Evolutionary conservation across 2,888 invertebrate species (phyloP), one percentile per base, ranked within the genome.

Genomic region (Heteromurus nitidus): DNA sequence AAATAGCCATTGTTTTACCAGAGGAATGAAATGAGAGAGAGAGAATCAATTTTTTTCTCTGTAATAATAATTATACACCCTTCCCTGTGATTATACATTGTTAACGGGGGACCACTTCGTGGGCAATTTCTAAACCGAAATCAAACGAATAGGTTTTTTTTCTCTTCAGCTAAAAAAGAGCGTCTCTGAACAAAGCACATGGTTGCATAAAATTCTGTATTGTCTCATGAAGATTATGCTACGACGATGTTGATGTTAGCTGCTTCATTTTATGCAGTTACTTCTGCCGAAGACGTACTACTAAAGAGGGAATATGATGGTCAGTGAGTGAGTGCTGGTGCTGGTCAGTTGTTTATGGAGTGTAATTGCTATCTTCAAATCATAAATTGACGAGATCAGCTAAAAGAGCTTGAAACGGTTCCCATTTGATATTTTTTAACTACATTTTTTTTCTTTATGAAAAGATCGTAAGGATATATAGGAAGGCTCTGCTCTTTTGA

Each of bases 331-430:
- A 24, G 44, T 42, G 65, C 42, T 69, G 69, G 44, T 42, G 65
- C 42, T 69, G 69, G 62, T 77, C 77, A 62, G 77, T 77, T 69
- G 77, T 77, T 77, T 77, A 77, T 77, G 77, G 77, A 77, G 77
- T 77, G 70, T 77, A 77, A 77, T 77, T 77, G 77, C 77, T 69
- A 77, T 77, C 77, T 77, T 77, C 77, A 70, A 77, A 77, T 77
- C 77, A 77, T 77, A 77, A 77, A 77, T 77, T 69, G 77, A 77
- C 77, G 77, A 77, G 70, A 77, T 62, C 13, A 70, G 42, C 36
- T n/a, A 44, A 68, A 30, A 60, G 13, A 58, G n/a, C n/a, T n/a
- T n/a, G n/a, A 47, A 73, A 73, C 73, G 73, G 64, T 64, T 64
- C 58, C 36, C 58, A 67, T 65, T n/a, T n/a, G n/a, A n/a, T n/a